Evolutionary conservation across 2,888 invertebrate genomes (phyloP).

Genomic region (Nomada lathburiana): DNA sequence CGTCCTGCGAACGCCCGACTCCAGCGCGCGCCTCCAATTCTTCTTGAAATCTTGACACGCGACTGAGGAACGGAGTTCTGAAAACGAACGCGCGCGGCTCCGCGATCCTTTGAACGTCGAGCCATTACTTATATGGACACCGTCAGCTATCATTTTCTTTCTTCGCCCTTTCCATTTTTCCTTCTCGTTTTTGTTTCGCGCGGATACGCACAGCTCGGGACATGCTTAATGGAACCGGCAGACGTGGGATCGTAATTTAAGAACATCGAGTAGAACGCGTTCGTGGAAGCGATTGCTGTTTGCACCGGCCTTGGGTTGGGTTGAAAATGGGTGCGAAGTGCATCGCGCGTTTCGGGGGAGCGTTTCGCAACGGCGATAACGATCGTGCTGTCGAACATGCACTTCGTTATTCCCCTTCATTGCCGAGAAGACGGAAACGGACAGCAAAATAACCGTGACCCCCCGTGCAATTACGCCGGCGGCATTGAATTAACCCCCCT

Average conservation of each 20-base stretch:
- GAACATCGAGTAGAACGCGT: neutral
- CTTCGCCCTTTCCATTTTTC: neutral
- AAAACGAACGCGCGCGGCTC: neutral
- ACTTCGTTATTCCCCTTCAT: slow-evolving; percentile 38
- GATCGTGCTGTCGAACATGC: slow-evolving; percentile 10
- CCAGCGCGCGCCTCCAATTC: slow-evolving; percentile 46
- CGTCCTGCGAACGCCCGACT: slow-evolving; percentile 23
- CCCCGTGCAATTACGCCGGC: too few species aligned
- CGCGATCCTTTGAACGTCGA: slow-evolving; percentile 22
- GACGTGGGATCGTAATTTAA: slow-evolving; percentile 4
- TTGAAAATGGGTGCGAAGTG: too few species aligned
- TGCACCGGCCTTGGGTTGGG: too few species aligned
- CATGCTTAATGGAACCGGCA: neutral
- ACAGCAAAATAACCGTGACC: too few species aligned
- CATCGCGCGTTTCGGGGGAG: too few species aligned
- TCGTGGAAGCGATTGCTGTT: too few species aligned
- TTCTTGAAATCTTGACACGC: slow-evolving; percentile 50
- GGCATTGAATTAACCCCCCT: too few species aligned
- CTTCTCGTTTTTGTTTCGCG: too few species aligned
- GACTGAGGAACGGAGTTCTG: slow-evolving; percentile 18
- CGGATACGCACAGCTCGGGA: too few species aligned
- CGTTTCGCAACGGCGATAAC: neutral
- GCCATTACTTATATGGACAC: slow-evolving; percentile 25
- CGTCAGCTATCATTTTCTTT: neutral
- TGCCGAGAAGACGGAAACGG: slow-evolving; percentile 16